phyloP scores from a whole-genome alignment of 2,888 invertebrate genomes.

The Ormyrus labotus region DNA sequence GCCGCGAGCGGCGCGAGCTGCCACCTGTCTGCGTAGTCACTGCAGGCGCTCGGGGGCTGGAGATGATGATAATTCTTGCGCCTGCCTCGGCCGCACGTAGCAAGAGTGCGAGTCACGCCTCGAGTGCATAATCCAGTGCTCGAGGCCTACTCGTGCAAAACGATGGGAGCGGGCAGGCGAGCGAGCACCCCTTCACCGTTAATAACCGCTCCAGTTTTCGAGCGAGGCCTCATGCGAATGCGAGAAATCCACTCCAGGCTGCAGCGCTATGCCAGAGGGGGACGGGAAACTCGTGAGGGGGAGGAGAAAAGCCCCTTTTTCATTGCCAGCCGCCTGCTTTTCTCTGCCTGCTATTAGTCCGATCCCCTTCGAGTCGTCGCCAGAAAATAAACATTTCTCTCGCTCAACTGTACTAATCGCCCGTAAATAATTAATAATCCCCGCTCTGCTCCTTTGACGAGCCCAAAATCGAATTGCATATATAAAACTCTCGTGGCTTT shows the following conservation, averaged over 20 bases:
- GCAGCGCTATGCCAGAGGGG: too few relatives aligned
- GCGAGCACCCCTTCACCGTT: slow-evolving; percentile 25
- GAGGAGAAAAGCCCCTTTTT: slow-evolving; percentile 44
- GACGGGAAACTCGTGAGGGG: not conserved
- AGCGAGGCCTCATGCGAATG: not conserved
- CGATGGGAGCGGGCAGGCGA: slow-evolving; percentile 14
- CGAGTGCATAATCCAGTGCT: slow-evolving; percentile 49
- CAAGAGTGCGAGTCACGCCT: not conserved
- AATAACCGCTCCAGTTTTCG: slow-evolving; percentile 50
- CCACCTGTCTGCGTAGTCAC: too few relatives aligned
- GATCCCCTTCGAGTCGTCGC: too few relatives aligned
- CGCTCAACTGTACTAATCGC: too few relatives aligned
- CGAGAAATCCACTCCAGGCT: slow-evolving; percentile 6
- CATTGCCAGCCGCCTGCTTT: slow-evolving; percentile 12
- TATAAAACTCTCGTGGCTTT: too few relatives aligned
- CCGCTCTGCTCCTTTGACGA: not conserved
- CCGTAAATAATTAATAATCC: too few relatives aligned
- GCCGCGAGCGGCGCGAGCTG: too few relatives aligned
- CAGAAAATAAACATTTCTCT: too few relatives aligned
- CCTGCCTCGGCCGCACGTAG: not conserved
- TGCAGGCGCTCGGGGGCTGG: too few relatives aligned
- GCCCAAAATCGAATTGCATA: not conserved
- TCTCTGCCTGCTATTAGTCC: too few relatives aligned
- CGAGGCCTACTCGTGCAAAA: slow-evolving; percentile 45
- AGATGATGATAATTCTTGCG: slow-evolving; percentile 8